A percentile compares a stretch with the other conserved stretches of the same genome.
Evolutionary conservation across 2,797 vertebrate genomes (phyloP).

Genomic region (Furcifer pardalis): DNA sequence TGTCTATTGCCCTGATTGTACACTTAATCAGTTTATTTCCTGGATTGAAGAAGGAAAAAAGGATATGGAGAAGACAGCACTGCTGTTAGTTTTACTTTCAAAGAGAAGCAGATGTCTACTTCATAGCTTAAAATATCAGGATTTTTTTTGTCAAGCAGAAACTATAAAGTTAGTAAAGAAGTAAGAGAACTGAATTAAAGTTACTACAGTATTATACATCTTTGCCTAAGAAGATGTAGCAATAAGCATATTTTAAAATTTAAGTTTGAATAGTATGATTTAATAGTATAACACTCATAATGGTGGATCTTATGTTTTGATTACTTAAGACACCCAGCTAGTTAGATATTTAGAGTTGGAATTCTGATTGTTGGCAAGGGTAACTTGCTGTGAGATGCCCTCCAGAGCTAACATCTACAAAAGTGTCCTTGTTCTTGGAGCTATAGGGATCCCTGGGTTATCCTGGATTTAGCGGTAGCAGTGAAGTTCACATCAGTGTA

Average conservation of each 20-base stretch:
- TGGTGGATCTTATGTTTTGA: background rate
- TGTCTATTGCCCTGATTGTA: background rate
- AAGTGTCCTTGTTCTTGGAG: slow-evolving; percentile 85
- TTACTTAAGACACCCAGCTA: slow-evolving; percentile 1
- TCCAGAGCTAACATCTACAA: slow-evolving; percentile 79
- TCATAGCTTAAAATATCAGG: background rate
- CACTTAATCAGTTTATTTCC: background rate
- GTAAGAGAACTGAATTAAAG: background rate
- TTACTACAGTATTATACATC: background rate
- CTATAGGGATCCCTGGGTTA: slow-evolving; percentile 84
- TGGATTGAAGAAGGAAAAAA: background rate
- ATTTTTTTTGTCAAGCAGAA: background rate
- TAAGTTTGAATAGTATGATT: background rate
- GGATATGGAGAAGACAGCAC: background rate
- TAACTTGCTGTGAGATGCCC: slow-evolving; percentile 75
- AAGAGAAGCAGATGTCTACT: background rate
- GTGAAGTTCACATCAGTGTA: slow-evolving; percentile 44
- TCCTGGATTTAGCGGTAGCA: slow-evolving; percentile 70
- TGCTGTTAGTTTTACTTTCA: background rate
- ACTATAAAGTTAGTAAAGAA: background rate
- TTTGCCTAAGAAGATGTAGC: background rate
- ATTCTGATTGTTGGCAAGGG: slow-evolving; percentile 70
- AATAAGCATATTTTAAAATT: background rate
- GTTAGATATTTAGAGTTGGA: slow-evolving; percentile 47
- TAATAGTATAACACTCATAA: no score